Evolutionary conservation across 2,888 invertebrate genomes (phyloP).

Genomic region (Noctua janthina): DNA sequence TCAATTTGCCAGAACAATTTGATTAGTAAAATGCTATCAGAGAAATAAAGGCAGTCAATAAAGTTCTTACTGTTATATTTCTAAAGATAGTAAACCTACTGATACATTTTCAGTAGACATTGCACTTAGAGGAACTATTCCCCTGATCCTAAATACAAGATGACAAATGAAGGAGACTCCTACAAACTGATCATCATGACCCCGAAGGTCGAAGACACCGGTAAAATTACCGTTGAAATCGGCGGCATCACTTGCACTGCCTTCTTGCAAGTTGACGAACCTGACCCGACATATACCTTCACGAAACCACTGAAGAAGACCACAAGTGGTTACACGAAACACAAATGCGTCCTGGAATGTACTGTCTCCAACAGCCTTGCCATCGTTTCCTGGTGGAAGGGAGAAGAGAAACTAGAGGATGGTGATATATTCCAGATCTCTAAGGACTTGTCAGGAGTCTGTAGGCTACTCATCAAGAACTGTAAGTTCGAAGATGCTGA

Average conservation of each 20-base stretch:
- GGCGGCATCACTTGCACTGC: slow-evolving; percentile 96
- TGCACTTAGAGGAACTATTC: slow-evolving; percentile 92
- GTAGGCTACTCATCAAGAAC: slow-evolving; percentile 95
- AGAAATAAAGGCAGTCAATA: slow-evolving; percentile 40
- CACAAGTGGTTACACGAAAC: slow-evolving; percentile 96
- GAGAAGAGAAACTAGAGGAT: slow-evolving; percentile 94
- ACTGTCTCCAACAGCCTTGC: slow-evolving; percentile 98
- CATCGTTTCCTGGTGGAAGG: slow-evolving; percentile 98
- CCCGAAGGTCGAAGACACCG: slow-evolving; percentile 99
- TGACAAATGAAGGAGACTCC: slow-evolving; percentile 97
- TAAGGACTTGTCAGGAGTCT: slow-evolving; percentile 97
- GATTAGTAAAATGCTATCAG: slow-evolving; percentile 36
- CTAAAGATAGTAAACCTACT: slow-evolving; percentile 37
- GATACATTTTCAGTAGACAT: slow-evolving; percentile 25
- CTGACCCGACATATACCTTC: slow-evolving; percentile 98
- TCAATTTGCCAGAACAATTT: neutral
- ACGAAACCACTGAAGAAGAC: slow-evolving; percentile 97
- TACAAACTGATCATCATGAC: slow-evolving; percentile 97
- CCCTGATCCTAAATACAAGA: slow-evolving; percentile 98
- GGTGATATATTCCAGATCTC: slow-evolving; percentile 96
- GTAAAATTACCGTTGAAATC: slow-evolving; percentile 98
- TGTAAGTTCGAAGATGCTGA: slow-evolving; percentile 96
- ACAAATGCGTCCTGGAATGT: slow-evolving; percentile 98
- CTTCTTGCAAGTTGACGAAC: slow-evolving; percentile 98
- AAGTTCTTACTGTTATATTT: slow-evolving; percentile 23